Conservation (phyloP, 2,888 invertebrate species). For the Adelphocoris suturalis region DNA sequence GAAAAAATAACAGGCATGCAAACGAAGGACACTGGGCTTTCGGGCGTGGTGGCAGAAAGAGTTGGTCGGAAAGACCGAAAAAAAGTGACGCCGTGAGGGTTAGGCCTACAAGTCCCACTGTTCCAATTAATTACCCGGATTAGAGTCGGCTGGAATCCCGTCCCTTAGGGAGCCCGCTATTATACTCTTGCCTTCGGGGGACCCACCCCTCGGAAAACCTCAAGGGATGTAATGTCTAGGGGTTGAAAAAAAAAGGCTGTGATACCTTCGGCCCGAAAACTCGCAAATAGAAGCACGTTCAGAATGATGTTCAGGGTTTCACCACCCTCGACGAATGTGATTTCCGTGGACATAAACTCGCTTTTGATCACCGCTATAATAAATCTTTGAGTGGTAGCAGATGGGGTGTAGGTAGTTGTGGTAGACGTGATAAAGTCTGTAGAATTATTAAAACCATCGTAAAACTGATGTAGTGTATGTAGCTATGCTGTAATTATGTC, state of each 20-base stretch:
- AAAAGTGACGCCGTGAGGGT: conserved; percentile 9
- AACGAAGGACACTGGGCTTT: neutral
- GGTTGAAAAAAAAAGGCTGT: neutral
- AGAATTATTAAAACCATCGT: no score
- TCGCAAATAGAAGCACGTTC: conserved; percentile 27
- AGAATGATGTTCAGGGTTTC: neutral
- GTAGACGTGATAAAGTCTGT: no score
- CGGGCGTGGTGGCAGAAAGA: neutral
- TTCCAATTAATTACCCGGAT: conserved; percentile 42
- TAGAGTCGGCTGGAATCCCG: conserved; percentile 6
- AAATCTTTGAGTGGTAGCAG: neutral
- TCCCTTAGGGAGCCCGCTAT: neutral
- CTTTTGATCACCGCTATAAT: neutral
- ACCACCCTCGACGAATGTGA: neutral
- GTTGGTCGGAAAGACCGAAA: neutral
- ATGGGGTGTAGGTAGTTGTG: no score
- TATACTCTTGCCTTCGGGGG: neutral
- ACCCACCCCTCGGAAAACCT: conserved; percentile 1
- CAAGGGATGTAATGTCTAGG: neutral
- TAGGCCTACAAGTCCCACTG: conserved; percentile 23
- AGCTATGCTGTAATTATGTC: no score
- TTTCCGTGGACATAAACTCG: neutral
- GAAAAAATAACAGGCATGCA: no score
- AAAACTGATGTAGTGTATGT: no score
- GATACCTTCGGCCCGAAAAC: neutral